Conservation (phyloP, 2,888 invertebrate species). For the Drosophila subquinaria region DNA sequence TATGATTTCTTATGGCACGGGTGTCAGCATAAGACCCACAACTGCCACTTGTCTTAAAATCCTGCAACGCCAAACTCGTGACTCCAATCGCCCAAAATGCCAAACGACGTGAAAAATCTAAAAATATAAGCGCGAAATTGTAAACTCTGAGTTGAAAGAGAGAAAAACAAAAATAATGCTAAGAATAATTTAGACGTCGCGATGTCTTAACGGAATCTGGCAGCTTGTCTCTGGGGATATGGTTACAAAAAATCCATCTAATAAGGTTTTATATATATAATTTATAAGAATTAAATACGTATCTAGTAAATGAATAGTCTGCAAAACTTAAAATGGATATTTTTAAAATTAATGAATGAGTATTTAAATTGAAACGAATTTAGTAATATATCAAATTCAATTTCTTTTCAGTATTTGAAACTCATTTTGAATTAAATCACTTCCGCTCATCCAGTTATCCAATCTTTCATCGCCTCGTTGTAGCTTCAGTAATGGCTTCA, state of each 20-base stretch:
- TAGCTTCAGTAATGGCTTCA: not conserved
- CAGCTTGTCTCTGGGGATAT: conserved; percentile 37
- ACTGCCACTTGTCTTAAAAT: conserved; percentile 65
- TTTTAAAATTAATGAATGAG: not conserved
- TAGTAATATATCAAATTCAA: no score
- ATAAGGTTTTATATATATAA: no score
- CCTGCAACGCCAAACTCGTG: conserved; percentile 40
- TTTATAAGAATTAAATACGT: not conserved
- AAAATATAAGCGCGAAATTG: conserved; percentile 47
- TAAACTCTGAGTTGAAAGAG: conserved; percentile 30
- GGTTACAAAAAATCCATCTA: conserved; percentile 42
- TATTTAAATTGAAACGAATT: no score
- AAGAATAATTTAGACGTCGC: conserved; percentile 52
- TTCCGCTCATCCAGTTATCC: not conserved
- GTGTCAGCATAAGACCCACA: conserved; percentile 35
- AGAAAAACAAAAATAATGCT: conserved; percentile 32
- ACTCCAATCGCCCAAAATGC: conserved; percentile 51
- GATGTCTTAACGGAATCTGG: conserved; percentile 51
- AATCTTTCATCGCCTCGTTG: not conserved
- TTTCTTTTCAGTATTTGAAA: no score
- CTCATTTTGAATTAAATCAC: not conserved
- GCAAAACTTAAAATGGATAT: not conserved
- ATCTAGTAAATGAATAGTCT: not conserved
- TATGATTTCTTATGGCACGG: conserved; percentile 56
- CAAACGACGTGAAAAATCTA: conserved; percentile 41